Evolutionary conservation across 1,140 invertebrate species (phyloP).

Genomic region (Sycophila sp.): DNA sequence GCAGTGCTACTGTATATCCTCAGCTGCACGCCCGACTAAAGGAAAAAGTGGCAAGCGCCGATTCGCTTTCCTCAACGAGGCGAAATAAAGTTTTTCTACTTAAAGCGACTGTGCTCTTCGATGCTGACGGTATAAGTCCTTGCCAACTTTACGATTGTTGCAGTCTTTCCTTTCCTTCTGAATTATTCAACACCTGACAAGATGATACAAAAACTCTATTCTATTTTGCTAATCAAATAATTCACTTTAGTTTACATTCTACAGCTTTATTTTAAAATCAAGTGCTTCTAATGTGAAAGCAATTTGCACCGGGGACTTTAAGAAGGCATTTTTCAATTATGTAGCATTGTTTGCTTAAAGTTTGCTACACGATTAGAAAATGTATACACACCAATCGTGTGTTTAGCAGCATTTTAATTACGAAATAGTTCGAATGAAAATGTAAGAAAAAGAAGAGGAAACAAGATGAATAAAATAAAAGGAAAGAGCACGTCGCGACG

Average conservation of each 20-base stretch:
- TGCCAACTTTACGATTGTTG: neutral
- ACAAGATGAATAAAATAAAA: neutral
- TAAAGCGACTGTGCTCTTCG: neutral
- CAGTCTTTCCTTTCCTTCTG: neutral
- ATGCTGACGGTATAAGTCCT: neutral
- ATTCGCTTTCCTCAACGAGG: neutral
- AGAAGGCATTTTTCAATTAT: no score
- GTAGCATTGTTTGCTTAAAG: no score
- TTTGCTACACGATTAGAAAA: no score
- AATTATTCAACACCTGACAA: neutral
- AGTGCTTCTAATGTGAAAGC: neutral
- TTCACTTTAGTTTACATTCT: neutral
- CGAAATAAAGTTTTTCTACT: slow-evolving; percentile 1
- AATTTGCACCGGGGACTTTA: no score
- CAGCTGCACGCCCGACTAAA: no score
- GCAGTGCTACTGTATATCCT: neutral
- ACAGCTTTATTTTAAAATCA: neutral
- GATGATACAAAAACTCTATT: neutral
- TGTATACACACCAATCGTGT: no score
- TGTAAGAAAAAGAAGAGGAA: no score
- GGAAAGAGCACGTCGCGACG: neutral
- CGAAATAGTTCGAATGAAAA: no score
- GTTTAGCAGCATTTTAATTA: no score
- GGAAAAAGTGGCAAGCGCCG: neutral
- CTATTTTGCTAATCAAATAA: neutral